Evolutionary conservation across 2,888 invertebrate species (phyloP).

Genomic region (Ormyrus labotus): DNA sequence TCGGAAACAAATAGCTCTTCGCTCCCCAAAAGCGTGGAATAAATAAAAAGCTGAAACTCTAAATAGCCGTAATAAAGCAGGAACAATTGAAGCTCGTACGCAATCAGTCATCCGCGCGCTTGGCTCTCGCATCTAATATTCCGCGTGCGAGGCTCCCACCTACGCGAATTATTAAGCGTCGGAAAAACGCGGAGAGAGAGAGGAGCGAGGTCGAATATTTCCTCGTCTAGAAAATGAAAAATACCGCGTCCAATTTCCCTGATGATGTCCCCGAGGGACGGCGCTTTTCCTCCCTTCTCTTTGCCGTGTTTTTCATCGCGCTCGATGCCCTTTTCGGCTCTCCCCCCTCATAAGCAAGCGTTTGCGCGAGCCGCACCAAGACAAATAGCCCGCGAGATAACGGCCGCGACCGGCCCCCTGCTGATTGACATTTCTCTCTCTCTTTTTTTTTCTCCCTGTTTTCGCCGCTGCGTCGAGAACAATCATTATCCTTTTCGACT

Average conservation of each 20-base stretch:
- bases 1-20: slow-evolving; percentile 4
- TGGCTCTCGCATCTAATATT: slow-evolving; percentile 36
- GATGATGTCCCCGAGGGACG: slow-evolving; percentile 72
- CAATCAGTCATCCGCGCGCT: slow-evolving; percentile 49
- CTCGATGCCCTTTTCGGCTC: slow-evolving; percentile 60
- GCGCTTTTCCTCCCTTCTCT: slow-evolving; percentile 49
- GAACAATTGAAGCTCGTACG: slow-evolving; percentile 48
- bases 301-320: slow-evolving; percentile 15
- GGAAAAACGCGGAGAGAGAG: background rate
- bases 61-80: slow-evolving; percentile 49
- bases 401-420: slow-evolving; percentile 10
- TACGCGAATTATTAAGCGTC: slow-evolving; percentile 39
- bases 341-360: slow-evolving; percentile 11
- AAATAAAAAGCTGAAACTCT: slow-evolving; percentile 31
- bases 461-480: slow-evolving; percentile 22
- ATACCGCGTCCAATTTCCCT: slow-evolving; percentile 73
- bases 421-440: slow-evolving; percentile 49
- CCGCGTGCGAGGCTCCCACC: background rate
- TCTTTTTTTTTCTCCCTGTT: background rate
- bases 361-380: slow-evolving; percentile 60
- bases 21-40: background rate
- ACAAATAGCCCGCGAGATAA: slow-evolving; percentile 68
- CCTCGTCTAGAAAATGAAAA: slow-evolving; percentile 63
- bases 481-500: slow-evolving; percentile 27
- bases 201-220: slow-evolving; percentile 27